Conservation (phyloP, 2,888 invertebrate species). For the Eupelmus urozonus region DNA sequence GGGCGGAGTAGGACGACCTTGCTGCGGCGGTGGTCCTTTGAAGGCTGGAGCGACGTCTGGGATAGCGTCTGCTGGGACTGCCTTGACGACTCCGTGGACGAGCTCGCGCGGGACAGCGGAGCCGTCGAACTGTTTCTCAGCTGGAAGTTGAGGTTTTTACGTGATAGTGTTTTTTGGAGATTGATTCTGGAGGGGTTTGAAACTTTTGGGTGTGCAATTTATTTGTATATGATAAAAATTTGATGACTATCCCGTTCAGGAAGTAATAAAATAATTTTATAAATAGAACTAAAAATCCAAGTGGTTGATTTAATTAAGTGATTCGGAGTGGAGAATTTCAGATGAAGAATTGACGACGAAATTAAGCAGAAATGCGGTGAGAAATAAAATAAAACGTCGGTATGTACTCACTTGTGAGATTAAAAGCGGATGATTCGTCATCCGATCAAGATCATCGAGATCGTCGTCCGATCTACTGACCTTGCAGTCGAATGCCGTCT, state of each 20-base stretch:
- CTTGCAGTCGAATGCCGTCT: constrained; percentile 93
- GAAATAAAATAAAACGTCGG: background rate
- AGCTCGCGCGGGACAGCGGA: constrained; percentile 69
- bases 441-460: constrained; percentile 88
- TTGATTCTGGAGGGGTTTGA: no score
- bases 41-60: constrained; percentile 65
- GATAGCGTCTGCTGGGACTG: constrained; percentile 65
- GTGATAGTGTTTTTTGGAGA: no score
- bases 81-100: constrained; percentile 70
- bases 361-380: no score
- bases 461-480: constrained; percentile 89
- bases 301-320: no score
- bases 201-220: no score
- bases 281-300: no score
- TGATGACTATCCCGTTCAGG: no score
- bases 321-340: no score
- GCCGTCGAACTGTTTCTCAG: constrained; percentile 64
- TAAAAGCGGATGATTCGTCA: constrained; percentile 88
- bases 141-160: constrained; percentile 58
- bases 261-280: no score
- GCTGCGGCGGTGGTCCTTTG: constrained; percentile 78
- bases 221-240: no score
- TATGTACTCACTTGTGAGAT: constrained; percentile 50
- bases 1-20: constrained; percentile 77
- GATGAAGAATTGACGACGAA: no score